phyloP scores from a whole-genome alignment of 64 coral and sea anemone genomes.

The Astreopora myriophthalma region DNA sequence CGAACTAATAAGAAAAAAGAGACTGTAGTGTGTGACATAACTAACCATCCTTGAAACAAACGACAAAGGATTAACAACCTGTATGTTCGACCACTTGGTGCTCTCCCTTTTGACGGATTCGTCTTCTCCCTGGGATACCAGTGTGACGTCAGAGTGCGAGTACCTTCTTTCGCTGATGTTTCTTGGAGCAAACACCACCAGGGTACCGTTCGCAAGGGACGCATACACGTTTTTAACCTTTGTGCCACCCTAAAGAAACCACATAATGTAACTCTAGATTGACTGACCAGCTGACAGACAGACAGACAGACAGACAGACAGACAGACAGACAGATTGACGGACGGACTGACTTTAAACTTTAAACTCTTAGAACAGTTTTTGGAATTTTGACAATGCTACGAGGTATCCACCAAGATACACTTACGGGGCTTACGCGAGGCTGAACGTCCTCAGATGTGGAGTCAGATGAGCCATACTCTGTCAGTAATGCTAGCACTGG shows the following conservation, averaged over 20 bases:
- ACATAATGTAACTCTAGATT: background rate
- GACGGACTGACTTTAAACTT: no score
- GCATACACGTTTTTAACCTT: conserved; percentile 72
- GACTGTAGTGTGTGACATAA: no score
- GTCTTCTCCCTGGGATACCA: conserved; percentile 61
- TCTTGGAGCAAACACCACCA: conserved; percentile 64
- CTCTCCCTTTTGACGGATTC: conserved; percentile 60
- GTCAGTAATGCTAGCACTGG: conserved; percentile 81
- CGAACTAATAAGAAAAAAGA: no score
- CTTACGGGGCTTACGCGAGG: background rate
- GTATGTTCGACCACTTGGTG: conserved; percentile 49
- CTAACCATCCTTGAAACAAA: no score
- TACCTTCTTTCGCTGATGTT: background rate
- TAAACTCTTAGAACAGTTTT: no score
- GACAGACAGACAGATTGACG: no score
- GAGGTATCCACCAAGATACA: no score
- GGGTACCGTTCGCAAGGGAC: conserved; percentile 84
- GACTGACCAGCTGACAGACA: background rate
- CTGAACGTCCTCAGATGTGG: background rate
- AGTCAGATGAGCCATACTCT: conserved; percentile 31
- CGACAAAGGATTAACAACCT: conserved; percentile 20
- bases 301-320: background rate
- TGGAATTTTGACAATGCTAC: no score
- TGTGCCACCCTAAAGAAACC: background rate
- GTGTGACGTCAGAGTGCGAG: conserved; percentile 67